Evolutionary conservation across 2,888 invertebrate genomes (phyloP).

Genomic region (Dusona sp.): DNA sequence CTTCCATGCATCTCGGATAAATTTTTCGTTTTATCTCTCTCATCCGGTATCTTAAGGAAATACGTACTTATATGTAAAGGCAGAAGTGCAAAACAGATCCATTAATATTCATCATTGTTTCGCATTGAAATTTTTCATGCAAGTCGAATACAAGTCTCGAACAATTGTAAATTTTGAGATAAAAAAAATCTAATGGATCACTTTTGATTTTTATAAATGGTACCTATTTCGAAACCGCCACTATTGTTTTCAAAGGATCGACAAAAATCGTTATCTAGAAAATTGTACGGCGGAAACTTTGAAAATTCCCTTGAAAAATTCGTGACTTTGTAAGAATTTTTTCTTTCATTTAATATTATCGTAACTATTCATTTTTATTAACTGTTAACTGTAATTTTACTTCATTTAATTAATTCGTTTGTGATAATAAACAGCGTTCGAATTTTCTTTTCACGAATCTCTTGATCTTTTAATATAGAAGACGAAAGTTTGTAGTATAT

Average conservation of each 20-base stretch:
- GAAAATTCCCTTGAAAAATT: background rate
- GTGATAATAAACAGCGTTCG: no score
- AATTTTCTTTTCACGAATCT: background rate
- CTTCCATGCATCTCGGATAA: conserved; percentile 26
- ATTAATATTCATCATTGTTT: conserved; percentile 52
- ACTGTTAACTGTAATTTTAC: background rate
- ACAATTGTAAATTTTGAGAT: conserved; percentile 31
- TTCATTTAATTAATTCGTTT: background rate
- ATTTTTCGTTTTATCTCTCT: conserved; percentile 26
- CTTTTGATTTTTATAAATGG: conserved; percentile 4
- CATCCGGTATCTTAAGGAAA: conserved; percentile 27
- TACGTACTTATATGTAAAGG: background rate
- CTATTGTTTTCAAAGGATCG: conserved; percentile 1
- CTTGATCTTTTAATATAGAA: conserved; percentile 6
- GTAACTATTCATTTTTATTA: background rate
- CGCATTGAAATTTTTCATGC: conserved; percentile 25
- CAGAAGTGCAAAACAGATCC: background rate
- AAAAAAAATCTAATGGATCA: conserved; percentile 34
- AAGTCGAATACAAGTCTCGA: background rate
- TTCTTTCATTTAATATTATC: background rate
- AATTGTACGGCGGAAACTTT: background rate
- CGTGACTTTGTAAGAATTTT: background rate
- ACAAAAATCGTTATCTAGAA: background rate
- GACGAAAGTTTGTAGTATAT: conserved; percentile 50
- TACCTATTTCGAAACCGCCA: background rate